Percentiles rank a stretch among this genome's conserved stretches.
phyloP scores from a whole-genome alignment of 2,888 invertebrate genomes.

The Drosophila stalkeri region DNA sequence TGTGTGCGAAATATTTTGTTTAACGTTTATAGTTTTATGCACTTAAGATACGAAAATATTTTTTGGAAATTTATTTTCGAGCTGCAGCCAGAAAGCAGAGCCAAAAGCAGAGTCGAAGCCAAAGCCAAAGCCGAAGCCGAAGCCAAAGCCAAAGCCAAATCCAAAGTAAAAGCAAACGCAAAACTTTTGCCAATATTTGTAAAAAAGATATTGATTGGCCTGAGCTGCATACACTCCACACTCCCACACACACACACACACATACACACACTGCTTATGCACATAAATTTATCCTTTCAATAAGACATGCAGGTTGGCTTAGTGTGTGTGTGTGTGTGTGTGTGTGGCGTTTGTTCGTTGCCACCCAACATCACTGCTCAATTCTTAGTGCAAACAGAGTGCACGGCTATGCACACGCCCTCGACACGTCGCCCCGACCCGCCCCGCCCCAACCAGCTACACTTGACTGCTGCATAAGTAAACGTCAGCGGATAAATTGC shows the following conservation, averaged over 20 bases:
- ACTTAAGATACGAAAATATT: constrained; percentile 78
- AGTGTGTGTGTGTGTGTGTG: constrained; percentile 28
- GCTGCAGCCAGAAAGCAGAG: constrained; percentile 53
- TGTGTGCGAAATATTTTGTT: constrained; percentile 75
- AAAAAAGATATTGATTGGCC: constrained; percentile 81
- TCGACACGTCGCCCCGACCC: constrained; percentile 29
- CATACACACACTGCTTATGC: constrained; percentile 59
- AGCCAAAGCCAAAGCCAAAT: constrained; percentile 56
- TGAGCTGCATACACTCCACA: constrained; percentile 52
- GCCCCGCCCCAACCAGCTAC: constrained; percentile 1
- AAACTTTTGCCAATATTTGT: constrained; percentile 81
- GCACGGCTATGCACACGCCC: constrained; percentile 46
- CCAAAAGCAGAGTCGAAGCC: constrained; percentile 33
- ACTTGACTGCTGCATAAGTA: constrained; percentile 61
- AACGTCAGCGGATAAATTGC: constrained; percentile 71
- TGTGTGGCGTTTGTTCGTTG: constrained; percentile 37
- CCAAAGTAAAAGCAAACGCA: constrained; percentile 71
- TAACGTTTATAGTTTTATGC: constrained; percentile 81
- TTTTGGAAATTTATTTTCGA: constrained; percentile 75
- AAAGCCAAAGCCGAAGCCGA: constrained; percentile 35
- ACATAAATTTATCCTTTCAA: constrained; percentile 78
- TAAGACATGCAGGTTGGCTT: constrained; percentile 61
- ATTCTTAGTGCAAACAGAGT: constrained; percentile 75
- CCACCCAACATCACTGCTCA: constrained; percentile 64
- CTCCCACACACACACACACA: constrained; percentile 27